Evolutionary conservation across 1,140 invertebrate species (phyloP).

Genomic region (Kradibia gibbosae): DNA sequence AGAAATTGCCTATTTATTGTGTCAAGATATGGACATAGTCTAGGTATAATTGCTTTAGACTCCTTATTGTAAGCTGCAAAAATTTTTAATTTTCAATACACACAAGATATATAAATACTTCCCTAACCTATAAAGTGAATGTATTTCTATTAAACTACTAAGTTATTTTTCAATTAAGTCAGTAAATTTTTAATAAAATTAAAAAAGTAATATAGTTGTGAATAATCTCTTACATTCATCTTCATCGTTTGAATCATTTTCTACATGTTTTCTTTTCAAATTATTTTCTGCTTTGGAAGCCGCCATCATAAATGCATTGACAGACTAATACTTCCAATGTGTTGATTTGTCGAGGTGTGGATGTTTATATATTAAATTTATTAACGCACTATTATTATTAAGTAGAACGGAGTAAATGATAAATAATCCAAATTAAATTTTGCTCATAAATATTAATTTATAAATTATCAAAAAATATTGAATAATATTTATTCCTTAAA

Average conservation of each 20-base stretch:
- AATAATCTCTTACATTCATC: slow-evolving; percentile 56
- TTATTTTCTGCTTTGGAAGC: slow-evolving; percentile 9
- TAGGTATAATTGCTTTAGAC: slow-evolving; percentile 59
- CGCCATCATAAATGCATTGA: slow-evolving; percentile 30
- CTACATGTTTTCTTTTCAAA: slow-evolving; percentile 58
- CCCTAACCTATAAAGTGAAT: slow-evolving; percentile 47
- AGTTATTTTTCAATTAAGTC: neutral
- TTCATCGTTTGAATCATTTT: slow-evolving; percentile 58
- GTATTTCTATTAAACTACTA: neutral
- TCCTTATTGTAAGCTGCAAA: slow-evolving; percentile 50
- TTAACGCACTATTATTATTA: neutral
- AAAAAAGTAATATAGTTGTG: slow-evolving; percentile 7
- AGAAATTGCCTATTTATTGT: slow-evolving; percentile 97
- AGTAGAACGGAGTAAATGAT: neutral
- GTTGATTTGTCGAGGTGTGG: neutral
- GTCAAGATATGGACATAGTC: slow-evolving; percentile 93
- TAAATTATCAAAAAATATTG: too few species aligned
- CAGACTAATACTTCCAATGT: neutral
- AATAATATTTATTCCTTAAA: too few species aligned
- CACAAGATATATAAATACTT: slow-evolving; percentile 26
- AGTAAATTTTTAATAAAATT: slow-evolving; percentile 17
- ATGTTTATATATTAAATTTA: neutral
- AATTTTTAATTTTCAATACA: slow-evolving; percentile 24
- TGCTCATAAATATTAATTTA: too few species aligned
- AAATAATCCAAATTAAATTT: neutral